Evolutionary conservation across 1,140 invertebrate species (phyloP).

Genomic region (Vollenhovia emeryi): DNA sequence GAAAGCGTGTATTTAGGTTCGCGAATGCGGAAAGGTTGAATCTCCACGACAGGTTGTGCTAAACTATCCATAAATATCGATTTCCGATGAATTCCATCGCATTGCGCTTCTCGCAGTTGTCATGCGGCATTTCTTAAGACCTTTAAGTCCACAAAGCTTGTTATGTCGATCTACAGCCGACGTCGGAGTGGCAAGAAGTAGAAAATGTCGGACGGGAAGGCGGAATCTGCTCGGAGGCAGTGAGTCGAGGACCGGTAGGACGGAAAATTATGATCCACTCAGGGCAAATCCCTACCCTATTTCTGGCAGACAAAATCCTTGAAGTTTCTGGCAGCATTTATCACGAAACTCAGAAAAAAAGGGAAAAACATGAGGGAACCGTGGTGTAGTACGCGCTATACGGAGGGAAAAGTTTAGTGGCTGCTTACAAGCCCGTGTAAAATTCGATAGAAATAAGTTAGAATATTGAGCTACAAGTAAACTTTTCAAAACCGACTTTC

Average conservation of each 20-base stretch:
- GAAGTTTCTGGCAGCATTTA: slow-evolving; percentile 60
- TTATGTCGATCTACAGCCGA: slow-evolving; percentile 56
- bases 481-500: neutral
- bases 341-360: slow-evolving; percentile 34
- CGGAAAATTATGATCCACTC: slow-evolving; percentile 68
- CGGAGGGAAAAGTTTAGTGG: slow-evolving; percentile 21
- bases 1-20: neutral
- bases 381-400: slow-evolving; percentile 7
- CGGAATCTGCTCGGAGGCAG: slow-evolving; percentile 27
- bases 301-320: slow-evolving; percentile 44
- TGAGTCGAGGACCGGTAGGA: slow-evolving; percentile 40
- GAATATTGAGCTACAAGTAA: slow-evolving; percentile 6
- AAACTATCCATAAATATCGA: slow-evolving; percentile 17
- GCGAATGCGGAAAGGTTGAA: neutral
- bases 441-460: slow-evolving; percentile 43
- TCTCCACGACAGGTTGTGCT: neutral
- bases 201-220: slow-evolving; percentile 28
- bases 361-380: slow-evolving; percentile 9
- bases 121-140: slow-evolving; percentile 45
- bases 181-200: slow-evolving; percentile 1
- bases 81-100: slow-evolving; percentile 47
- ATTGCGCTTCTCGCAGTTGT: slow-evolving; percentile 34
- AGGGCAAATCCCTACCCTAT: slow-evolving; percentile 53
- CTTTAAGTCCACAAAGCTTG: slow-evolving; percentile 61
- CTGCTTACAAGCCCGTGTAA: slow-evolving; percentile 6